phyloP scores from a whole-genome alignment of 1,140 invertebrate genomes.

The Lucilia sericata region DNA sequence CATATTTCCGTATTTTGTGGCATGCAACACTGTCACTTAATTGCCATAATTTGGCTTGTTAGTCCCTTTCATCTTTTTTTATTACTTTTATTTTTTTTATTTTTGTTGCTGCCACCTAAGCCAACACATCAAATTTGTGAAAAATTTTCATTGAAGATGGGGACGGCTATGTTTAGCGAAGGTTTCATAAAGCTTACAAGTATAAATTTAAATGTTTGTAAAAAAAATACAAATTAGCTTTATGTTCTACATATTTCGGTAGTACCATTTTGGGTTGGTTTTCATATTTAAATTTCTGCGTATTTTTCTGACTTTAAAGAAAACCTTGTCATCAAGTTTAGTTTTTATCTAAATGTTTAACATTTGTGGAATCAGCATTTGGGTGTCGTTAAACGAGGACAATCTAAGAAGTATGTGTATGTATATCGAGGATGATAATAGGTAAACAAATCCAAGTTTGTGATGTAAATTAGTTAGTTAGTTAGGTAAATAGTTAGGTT shows the following conservation, averaged over 20 bases:
- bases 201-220: too few relatives aligned
- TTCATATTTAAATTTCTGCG: neutral
- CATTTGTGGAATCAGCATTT: neutral
- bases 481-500: too few relatives aligned
- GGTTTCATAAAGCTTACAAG: neutral
- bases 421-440: too few relatives aligned
- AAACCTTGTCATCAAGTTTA: neutral
- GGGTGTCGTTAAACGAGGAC: neutral
- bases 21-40: conserved; percentile 41
- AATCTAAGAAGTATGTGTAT: too few relatives aligned
- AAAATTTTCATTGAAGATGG: neutral
- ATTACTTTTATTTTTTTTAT: neutral
- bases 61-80: conserved; percentile 33
- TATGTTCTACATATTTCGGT: neutral
- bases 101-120: neutral
- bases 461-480: too few relatives aligned
- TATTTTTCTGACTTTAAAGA: neutral
- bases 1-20: conserved; percentile 38
- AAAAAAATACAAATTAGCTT: conserved; percentile 1
- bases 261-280: neutral
- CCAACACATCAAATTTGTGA: neutral
- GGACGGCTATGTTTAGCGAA: neutral
- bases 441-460: too few relatives aligned
- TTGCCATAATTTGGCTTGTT: conserved; percentile 43
- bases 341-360: neutral